Evolutionary conservation across 2,888 invertebrate species (phyloP).

Genomic region (Pedicia rivosa): DNA sequence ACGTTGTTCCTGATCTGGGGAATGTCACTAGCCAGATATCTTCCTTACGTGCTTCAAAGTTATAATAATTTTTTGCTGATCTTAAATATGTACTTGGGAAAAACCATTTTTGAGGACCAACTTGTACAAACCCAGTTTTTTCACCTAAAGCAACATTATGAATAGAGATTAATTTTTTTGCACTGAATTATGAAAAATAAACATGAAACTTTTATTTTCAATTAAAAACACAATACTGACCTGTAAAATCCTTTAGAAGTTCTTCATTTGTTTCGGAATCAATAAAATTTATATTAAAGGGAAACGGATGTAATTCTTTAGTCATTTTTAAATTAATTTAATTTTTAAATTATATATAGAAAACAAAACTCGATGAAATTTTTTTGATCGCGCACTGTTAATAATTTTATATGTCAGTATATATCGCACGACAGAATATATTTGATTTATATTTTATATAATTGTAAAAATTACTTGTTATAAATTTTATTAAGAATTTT

Average conservation of each 20-base stretch:
- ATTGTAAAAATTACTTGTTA: too few relatives aligned
- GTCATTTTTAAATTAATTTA: slow-evolving; percentile 25
- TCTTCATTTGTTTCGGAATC: slow-evolving; percentile 36
- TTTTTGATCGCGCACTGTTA: too few relatives aligned
- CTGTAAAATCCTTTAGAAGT: slow-evolving; percentile 45
- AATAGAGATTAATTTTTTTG: background rate
- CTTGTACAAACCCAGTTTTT: slow-evolving; percentile 53
- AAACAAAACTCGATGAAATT: too few relatives aligned
- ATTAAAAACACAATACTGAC: slow-evolving; percentile 24
- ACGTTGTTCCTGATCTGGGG: slow-evolving; percentile 64
- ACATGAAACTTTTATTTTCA: too few relatives aligned
- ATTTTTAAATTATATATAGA: too few relatives aligned
- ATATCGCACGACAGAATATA: too few relatives aligned
- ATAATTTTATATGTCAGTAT: too few relatives aligned
- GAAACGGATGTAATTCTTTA: slow-evolving; percentile 30
- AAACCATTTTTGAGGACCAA: slow-evolving; percentile 58
- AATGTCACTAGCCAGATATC: slow-evolving; percentile 64
- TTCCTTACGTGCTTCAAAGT: slow-evolving; percentile 45
- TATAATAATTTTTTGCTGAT: slow-evolving; percentile 48
- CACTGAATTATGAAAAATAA: background rate
- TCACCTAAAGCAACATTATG: slow-evolving; percentile 41
- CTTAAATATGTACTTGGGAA: slow-evolving; percentile 48
- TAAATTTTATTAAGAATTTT: too few relatives aligned
- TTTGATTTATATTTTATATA: too few relatives aligned
- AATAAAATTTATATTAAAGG: slow-evolving; percentile 39